Percentiles rank a stretch among this genome's conserved stretches.
Evolutionary conservation across 2,113 vertebrate genomes (phyloP).

Genomic region (Ptychochromis oligacanthus): DNA sequence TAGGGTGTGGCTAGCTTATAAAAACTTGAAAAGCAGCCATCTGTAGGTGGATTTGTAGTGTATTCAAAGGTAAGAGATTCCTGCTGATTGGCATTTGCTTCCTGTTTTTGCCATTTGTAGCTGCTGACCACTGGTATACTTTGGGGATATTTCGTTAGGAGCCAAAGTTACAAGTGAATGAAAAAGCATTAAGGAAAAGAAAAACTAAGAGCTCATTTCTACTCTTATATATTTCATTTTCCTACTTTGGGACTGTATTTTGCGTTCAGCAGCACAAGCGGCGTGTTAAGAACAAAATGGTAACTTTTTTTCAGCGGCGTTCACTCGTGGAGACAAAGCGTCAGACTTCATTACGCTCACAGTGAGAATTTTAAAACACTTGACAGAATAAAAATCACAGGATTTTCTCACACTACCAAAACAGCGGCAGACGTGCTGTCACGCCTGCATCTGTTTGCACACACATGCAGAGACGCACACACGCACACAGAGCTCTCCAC

Average conservation of each 20-base stretch:
- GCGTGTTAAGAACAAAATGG: neutral
- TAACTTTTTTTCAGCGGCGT: neutral
- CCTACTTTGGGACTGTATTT: neutral
- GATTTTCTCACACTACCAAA: neutral
- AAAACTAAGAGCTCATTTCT: neutral
- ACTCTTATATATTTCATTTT: neutral
- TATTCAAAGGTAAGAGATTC: neutral
- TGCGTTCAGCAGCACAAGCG: neutral
- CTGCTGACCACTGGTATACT: too few species aligned
- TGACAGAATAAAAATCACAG: neutral
- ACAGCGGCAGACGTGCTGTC: neutral
- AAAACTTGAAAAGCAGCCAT: neutral
- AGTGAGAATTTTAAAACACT: neutral
- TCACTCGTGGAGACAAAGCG: neutral
- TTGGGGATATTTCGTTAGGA: neutral
- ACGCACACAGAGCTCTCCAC: neutral
- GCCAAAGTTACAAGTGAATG: neutral
- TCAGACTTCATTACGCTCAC: neutral
- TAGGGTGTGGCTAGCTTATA: neutral
- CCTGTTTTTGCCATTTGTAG: neutral
- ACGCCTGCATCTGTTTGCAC: neutral
- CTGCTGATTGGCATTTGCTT: neutral
- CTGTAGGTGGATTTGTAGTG: neutral
- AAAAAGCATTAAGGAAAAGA: fast-evolving
- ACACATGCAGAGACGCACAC: neutral